Base-by-base conservation (phyloP, 2,888 invertebrate genomes). In the Calephelis perditalis region DNA sequence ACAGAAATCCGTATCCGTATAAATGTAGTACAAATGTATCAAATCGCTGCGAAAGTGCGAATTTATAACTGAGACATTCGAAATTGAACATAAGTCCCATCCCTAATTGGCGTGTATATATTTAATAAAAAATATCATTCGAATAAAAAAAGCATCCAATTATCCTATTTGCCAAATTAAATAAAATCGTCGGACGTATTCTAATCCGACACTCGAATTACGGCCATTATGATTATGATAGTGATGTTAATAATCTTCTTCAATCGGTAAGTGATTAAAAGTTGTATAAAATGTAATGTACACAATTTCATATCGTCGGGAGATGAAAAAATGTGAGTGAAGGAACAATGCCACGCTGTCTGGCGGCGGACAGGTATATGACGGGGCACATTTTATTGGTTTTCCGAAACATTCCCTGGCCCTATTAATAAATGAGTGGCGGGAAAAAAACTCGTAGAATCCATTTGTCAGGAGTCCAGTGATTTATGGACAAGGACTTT, bases 301-400 rank as follows among this genome's bases (percentile, higher is more conserved):
- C 66, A 70, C 69, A 69, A 67, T 68, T 72, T 69, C 69, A 72
- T 69, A 75, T 68, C 68, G 70, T 65, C 65, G 70, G 72, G 69
- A 70, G 73, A 73, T 69, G 65, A 75, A 78, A 81, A 73, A 74
- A 73, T 68, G 67, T 65, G 69, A 68, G 70, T 70, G 67, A 77
- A 75, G 77, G 81, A 82, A 89, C 88, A 90, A 89, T 78, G 88
- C 83, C 90, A 86, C 82, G 89, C 90, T 82, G 90, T 90, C 90
- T 90, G 83, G 75, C 77, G 68, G 75, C 76, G 73, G 90, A 88
- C 90, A 90, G 90, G 90, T 90, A 90, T 89, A 88, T 90, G 90
- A 90, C 89, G 82, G 83, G 87, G 89, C 90, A 81, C 85, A 88
- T 90, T 89, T 90, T 90, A 90, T 90, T 86, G 87, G 90, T 89